Base-by-base conservation (phyloP, 2,113 vertebrate species). In the Naja naja region DNA sequence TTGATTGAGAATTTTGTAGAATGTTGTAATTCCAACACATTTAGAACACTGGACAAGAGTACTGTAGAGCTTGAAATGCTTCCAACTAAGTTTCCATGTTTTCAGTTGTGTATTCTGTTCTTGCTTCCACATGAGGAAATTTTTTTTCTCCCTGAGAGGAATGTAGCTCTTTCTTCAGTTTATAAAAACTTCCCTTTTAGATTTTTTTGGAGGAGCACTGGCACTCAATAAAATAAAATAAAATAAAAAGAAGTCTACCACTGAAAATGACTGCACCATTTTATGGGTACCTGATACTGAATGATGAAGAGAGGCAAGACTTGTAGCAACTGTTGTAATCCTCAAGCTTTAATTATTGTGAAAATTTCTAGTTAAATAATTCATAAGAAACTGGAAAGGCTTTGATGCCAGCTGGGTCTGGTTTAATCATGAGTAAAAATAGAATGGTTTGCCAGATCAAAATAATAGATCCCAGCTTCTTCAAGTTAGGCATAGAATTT, bases 401-500 rank as follows among this genome's bases (percentile, higher is more conserved):
- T 94, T 96, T 92, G 64, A 81, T 91, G 30, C 27, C 87, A 87
- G 53, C 45, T 94, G 93, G 86, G 12, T 87, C 10, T 86, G 91
- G 89, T 92, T 14, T 52, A 94, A 93, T 56, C 27, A n/a, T 52
- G 85, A 93, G 55, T 89, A 92, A 93, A 92, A 95, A 92, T 52
- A 1, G 47, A 55, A 9, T 91, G 18, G 64, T 91, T 92, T 10
- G 87, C 91, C 94, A 94, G 90, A 95, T 92, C 81, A 47, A 90
- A 53, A 22, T 90, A 52, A 85, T 45, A 94, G 60, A 60, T 89
- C n/a, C 20, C 64, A 9, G 18, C 56, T 89, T 90, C 87, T 88
- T 4, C 91, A 95, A 89, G 27, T 2, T 69, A 89, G 8, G 87
- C 60, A 91, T 94, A 22, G 88, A 91, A 93, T 96, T 94, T 93